Percentiles rank a stretch among this genome's conserved stretches.
Conservation (phyloP, 2,888 invertebrate species). For the Drosophila formosana region DNA sequence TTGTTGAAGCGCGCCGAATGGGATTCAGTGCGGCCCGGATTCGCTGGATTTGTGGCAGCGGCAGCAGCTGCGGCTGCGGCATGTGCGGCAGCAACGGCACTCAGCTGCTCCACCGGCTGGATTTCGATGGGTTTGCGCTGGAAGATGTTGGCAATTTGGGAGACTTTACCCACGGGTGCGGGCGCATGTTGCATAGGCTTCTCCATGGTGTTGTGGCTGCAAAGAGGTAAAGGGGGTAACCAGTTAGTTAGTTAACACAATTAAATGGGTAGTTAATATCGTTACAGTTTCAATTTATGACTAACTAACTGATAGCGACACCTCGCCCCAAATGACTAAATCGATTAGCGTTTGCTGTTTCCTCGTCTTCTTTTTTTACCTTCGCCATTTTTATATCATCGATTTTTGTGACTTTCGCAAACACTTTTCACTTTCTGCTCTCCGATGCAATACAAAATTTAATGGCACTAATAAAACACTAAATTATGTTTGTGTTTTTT, state of each 20-base stretch:
- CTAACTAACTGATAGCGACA: conserved; percentile 33
- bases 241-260: conserved; percentile 9
- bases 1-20: conserved; percentile 96
- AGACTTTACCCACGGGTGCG: conserved; percentile 91
- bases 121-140: conserved; percentile 89
- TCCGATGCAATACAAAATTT: neutral
- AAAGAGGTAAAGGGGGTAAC: conserved; percentile 10
- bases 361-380: conserved; percentile 55
- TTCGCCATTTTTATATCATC: conserved; percentile 57
- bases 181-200: conserved; percentile 86
- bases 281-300: conserved; percentile 35
- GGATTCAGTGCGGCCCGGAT: conserved; percentile 92
- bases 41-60: conserved; percentile 85
- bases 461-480: conserved; percentile 14
- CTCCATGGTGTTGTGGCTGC: conserved; percentile 85
- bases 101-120: conserved; percentile 83
- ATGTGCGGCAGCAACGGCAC: conserved; percentile 82
- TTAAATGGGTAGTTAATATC: conserved; percentile 19
- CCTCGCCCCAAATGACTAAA: conserved; percentile 35
- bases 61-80: conserved; percentile 83
- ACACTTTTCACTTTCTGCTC: conserved; percentile 47
- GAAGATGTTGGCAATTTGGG: conserved; percentile 96
- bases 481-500: conserved; percentile 28
- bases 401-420: conserved; percentile 45
- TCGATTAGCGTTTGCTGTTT: conserved; percentile 21